A percentile compares a stretch with the other conserved stretches of the same genome.
Evolutionary conservation across 2,113 vertebrate genomes (phyloP).

Genomic region (Heterocephalus glaber): DNA sequence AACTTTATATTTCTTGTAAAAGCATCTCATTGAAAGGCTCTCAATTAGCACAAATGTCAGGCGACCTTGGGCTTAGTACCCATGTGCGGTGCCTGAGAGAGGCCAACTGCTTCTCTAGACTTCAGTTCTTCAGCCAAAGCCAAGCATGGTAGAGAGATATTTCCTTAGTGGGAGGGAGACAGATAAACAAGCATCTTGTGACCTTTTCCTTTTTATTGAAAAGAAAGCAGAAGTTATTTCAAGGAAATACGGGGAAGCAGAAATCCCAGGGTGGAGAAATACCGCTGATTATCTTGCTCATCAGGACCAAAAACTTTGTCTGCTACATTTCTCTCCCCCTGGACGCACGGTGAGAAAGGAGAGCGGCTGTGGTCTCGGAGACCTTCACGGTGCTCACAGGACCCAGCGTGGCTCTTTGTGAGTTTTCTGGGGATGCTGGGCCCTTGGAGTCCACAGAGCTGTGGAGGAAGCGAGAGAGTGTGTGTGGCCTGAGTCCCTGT

Average conservation of each 20-base stretch:
- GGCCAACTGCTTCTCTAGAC: not conserved
- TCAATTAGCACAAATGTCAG: not conserved
- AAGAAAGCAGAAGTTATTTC: not conserved
- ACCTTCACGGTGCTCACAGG: not conserved
- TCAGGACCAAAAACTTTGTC: not conserved
- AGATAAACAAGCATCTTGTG: not conserved
- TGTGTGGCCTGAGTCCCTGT: not conserved
- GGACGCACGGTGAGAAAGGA: not conserved
- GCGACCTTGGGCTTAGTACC: not conserved
- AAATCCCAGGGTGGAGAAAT: not conserved
- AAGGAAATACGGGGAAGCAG: not conserved
- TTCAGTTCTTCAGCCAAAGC: conserved; percentile 7
- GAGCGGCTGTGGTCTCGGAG: accelerated
- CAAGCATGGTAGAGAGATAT: not conserved
- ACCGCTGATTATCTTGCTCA: not conserved
- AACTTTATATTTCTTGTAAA: conserved; percentile 3
- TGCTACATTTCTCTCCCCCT: not conserved
- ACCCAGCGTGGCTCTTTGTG: not conserved
- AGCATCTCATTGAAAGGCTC: not conserved
- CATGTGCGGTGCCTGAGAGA: not conserved
- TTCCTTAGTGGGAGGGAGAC: not conserved
- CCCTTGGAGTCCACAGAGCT: no score
- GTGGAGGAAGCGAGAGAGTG: not conserved
- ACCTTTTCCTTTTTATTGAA: no score
- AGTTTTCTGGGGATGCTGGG: not conserved